A percentile compares a stretch with the other conserved stretches of the same genome.
Conservation (phyloP, 2,113 vertebrate species). For the Typhlomys cinereus region DNA sequence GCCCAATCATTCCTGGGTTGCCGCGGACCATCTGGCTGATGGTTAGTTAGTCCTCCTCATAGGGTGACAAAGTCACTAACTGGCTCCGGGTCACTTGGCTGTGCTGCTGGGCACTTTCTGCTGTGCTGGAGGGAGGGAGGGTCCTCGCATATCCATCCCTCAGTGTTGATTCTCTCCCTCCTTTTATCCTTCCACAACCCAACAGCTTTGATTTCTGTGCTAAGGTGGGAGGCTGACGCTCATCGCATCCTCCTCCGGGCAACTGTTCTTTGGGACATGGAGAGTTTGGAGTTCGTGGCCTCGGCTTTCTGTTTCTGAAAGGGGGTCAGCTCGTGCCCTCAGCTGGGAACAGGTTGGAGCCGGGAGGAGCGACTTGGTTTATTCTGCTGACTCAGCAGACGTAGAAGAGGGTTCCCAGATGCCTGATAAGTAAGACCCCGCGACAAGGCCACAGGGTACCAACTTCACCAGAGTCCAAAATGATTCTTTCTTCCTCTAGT, state of each 20-base stretch:
- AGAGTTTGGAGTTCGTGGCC: neutral
- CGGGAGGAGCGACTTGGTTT: neutral
- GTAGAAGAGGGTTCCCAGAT: neutral
- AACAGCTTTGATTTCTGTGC: neutral
- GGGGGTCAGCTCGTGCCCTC: neutral
- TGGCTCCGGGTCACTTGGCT: neutral
- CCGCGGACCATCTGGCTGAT: neutral
- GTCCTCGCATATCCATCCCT: neutral
- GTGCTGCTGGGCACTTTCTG: neutral
- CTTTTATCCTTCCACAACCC: neutral
- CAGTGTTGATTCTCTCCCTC: neutral
- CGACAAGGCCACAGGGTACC: neutral
- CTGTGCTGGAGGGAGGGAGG: neutral
- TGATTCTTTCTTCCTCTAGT: neutral
- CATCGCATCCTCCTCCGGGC: neutral
- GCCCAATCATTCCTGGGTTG: neutral
- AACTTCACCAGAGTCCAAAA: neutral
- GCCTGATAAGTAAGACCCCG: neutral
- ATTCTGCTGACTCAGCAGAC: neutral
- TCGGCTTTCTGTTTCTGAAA: neutral
- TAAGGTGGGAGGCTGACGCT: neutral
- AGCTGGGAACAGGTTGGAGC: neutral
- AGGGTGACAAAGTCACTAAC: neutral
- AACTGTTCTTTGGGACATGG: neutral
- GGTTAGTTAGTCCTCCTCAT: neutral